Conservation (phyloP, 2,797 vertebrate genomes). For the Sebastes aleutianus region DNA sequence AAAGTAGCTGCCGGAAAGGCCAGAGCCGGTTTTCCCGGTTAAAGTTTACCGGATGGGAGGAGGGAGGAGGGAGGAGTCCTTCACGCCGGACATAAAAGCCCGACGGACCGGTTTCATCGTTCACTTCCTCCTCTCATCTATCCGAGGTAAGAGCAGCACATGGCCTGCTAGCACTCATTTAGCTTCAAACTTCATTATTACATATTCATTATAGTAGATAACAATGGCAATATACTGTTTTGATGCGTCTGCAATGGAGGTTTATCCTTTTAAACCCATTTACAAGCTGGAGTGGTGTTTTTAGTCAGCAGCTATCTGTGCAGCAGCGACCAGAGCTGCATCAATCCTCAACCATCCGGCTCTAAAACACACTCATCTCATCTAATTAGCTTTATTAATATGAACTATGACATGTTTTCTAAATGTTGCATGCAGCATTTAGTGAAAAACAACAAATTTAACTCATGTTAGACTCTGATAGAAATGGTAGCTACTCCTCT, state of each 20-base stretch:
- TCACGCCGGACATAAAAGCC: constrained; percentile 25
- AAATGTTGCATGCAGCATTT: neutral
- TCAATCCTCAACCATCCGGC: constrained; percentile 63
- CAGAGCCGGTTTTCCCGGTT: neutral
- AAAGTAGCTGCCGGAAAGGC: fast-evolving
- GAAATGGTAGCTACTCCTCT: neutral
- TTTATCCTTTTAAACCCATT: fast-evolving
- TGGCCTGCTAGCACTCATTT: fast-evolving
- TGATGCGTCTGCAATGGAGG: fast-evolving
- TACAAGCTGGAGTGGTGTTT: fast-evolving
- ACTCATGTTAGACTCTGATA: fast-evolving
- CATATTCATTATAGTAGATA: fast-evolving
- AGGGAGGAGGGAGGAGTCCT: constrained; percentile 65
- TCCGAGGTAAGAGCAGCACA: fast-evolving
- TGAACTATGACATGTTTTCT: fast-evolving
- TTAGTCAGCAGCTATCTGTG: neutral
- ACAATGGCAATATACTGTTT: fast-evolving
- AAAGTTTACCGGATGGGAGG: constrained; percentile 20
- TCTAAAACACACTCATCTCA: fast-evolving
- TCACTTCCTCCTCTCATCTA: constrained; percentile 7
- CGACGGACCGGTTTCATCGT: fast-evolving
- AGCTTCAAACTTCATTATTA: fast-evolving
- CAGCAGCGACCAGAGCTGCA: fast-evolving
- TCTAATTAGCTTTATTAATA: fast-evolving
- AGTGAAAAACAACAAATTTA: fast-evolving